Evolutionary conservation across 2,113 vertebrate species (phyloP), one percentile per base, ranked within the genome.

Genomic region (Dasyurus viverrinus): DNA sequence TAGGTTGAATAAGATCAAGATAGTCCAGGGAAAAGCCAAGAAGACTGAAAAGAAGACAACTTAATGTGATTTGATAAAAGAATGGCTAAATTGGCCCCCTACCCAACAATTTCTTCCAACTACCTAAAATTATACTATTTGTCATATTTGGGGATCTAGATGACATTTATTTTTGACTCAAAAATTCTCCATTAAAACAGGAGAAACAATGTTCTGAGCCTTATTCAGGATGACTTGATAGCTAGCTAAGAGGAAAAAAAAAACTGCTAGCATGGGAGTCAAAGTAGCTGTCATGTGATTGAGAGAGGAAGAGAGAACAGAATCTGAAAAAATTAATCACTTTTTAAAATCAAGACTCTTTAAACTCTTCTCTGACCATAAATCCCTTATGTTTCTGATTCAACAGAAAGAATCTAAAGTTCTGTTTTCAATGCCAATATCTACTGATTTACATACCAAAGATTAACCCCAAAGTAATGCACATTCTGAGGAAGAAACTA

Each of bases 381-480:
- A n/a, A 76, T 76, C 3, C 30, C 36, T 16, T 76, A 76, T 76
- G 60, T 4, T 4, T 27, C 0, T 24, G 42, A 94, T 92, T 47
- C 91, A 89, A 27, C 50, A 92, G 23, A 36, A 89, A 68, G 94
- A 90, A 4, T 55, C 52, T 68, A 57, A 57, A 92, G 53, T 0
- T 91, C 24, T 46, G 19, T 54, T 92, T 55, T 54, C 60, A 54
- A 47, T 53, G 46, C 36, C 47, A 54, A 47, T 4, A 89, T 47
- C 60, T n/a, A 76, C 60, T 76, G 36, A n/a, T n/a, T n/a, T 6
- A 76, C 7, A n/a, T 36, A n/a, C 23, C 95, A 57, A 46, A n/a
- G 24, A 91, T 94, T 95, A 92, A 54, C 26, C 11, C 27, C 42
- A 24, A 55, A 96, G 57, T 47, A 23, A 60, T 27, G 91, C 27